Percentiles rank a stretch among this genome's conserved stretches.
Conservation (phyloP, 2,888 invertebrate genomes). For the Anodontia alba region DNA sequence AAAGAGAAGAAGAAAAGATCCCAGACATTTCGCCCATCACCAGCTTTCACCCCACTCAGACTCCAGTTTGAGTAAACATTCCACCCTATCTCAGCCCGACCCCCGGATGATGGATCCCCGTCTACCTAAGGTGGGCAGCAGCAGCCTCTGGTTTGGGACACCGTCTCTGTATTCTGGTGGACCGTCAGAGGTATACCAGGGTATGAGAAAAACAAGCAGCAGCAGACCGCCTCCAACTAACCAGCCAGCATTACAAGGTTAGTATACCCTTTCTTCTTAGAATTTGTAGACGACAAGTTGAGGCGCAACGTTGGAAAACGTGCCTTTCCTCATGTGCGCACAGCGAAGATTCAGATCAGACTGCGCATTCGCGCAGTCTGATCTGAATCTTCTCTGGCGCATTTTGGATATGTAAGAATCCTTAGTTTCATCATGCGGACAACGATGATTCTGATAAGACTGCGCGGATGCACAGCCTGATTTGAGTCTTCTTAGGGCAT, state of each 20-base stretch:
- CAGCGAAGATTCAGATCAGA: no score
- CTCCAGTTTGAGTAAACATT: constrained; percentile 65
- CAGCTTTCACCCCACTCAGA: constrained; percentile 58
- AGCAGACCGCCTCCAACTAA: constrained; percentile 17
- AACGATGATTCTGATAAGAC: no score
- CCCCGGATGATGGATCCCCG: constrained; percentile 56
- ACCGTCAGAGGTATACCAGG: constrained; percentile 66
- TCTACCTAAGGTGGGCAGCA: constrained; percentile 71
- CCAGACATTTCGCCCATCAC: constrained; percentile 53
- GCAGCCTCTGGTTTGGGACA: constrained; percentile 73
- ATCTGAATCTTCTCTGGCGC: no score
- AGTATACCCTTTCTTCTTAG: neutral
- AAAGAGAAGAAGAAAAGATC: constrained; percentile 17
- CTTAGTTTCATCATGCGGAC: no score
- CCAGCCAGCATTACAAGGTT: constrained; percentile 42
- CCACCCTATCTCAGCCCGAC: constrained; percentile 45
- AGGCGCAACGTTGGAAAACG: no score
- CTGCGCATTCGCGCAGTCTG: no score
- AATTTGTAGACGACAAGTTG: no score
- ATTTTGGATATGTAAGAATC: no score
- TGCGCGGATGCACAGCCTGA: no score
- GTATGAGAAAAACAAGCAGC: constrained; percentile 50
- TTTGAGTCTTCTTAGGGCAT: no score
- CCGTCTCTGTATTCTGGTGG: constrained; percentile 68
- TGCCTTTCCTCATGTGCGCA: no score